Percentiles rank a stretch among this genome's conserved stretches.
Conservation (phyloP, 2,888 invertebrate species). For the Drosophila mercatorum region DNA sequence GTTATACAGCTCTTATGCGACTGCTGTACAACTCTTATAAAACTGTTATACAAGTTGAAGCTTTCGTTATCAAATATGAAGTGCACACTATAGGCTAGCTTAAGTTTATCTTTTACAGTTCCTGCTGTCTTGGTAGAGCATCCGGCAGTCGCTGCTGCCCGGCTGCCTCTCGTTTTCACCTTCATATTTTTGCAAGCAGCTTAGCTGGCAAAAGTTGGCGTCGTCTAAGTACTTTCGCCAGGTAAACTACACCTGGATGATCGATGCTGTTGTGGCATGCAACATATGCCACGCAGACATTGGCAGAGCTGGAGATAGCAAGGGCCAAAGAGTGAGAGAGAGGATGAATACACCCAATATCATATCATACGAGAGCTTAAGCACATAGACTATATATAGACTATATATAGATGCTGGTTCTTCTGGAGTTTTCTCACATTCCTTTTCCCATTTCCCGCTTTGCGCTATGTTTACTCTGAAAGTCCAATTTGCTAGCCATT, state of each 20-base stretch:
- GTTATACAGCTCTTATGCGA: too few relatives aligned
- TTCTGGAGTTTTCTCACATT: neutral
- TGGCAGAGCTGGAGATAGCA: too few relatives aligned
- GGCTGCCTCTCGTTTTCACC: neutral
- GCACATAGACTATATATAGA: too few relatives aligned
- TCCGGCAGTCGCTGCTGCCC: neutral
- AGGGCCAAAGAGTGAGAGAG: too few relatives aligned
- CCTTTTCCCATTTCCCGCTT: too few relatives aligned
- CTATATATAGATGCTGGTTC: neutral
- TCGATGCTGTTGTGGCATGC: constrained; percentile 28
- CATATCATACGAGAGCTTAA: neutral
- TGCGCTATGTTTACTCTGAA: neutral
- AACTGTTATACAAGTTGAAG: too few relatives aligned
- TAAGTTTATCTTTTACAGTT: neutral
- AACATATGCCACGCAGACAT: neutral
- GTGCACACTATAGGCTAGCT: too few relatives aligned
- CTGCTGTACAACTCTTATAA: too few relatives aligned
- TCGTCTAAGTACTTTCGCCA: constrained; percentile 11
- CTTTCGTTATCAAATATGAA: too few relatives aligned
- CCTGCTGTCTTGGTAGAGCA: neutral
- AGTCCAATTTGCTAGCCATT: neutral
- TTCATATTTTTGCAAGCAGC: constrained; percentile 8
- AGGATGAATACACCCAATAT: neutral
- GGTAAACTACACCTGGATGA: constrained; percentile 18
- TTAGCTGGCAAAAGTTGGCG: constrained; percentile 20